These are phyloP conservation scores for Propsilocerus akamusi DNA, from an alignment of 1,140 invertebrate genomes.

Conservation along the genomic window DNA sequence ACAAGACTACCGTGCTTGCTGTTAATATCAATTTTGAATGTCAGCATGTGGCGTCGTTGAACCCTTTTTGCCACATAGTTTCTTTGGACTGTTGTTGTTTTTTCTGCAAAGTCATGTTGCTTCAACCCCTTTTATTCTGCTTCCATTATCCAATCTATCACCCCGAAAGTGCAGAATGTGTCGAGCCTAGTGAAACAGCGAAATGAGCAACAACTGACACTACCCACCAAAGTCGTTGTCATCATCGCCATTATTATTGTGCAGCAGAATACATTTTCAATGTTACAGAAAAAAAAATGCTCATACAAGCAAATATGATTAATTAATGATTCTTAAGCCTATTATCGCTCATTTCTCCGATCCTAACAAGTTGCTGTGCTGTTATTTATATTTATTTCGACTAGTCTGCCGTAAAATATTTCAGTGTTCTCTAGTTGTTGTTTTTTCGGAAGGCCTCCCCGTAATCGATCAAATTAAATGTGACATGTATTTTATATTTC, in stretches of 20 bases:
- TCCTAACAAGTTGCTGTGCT: not conserved
- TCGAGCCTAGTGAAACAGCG: too few species aligned
- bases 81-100: not conserved
- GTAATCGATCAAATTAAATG: conserved; percentile 4
- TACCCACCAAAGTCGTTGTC: too few species aligned
- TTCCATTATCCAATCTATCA: too few species aligned
- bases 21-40: not conserved
- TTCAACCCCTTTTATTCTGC: not conserved
- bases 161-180: too few species aligned
- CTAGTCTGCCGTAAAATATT: too few species aligned
- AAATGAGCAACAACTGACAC: too few species aligned
- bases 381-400: not conserved
- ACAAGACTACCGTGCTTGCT: not conserved
- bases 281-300: too few species aligned
- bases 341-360: conserved; percentile 3
- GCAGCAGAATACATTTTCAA: too few species aligned
- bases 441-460: not conserved
- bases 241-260: too few species aligned
- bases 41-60: not conserved
- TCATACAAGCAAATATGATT: conserved; percentile 2
- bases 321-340: conserved; percentile 4
- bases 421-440: too few species aligned
- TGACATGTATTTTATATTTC: conserved; percentile 2
- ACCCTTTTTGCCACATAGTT: not conserved
- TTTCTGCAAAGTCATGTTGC: not conserved